Evolutionary conservation across 2,797 vertebrate genomes (phyloP), one percentile per base, ranked within the genome.

Genomic region (Scleropages formosus): DNA sequence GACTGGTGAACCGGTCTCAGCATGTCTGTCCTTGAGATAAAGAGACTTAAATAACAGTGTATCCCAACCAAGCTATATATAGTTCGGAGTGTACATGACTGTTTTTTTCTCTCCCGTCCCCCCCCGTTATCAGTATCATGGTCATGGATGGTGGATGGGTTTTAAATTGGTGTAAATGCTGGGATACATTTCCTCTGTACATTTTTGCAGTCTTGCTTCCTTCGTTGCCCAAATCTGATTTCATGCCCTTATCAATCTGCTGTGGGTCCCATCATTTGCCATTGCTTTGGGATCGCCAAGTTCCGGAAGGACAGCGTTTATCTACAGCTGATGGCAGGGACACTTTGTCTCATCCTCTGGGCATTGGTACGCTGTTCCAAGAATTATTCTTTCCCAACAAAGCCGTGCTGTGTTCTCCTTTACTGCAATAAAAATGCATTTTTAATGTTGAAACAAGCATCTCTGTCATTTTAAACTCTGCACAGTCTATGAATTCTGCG

Each of bases 1-100:
- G 87, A 88, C 86, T 89, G 88, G 80, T 70, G 80, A 87, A 89
- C 84, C 77, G 82, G 85, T 83, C 88, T 88, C 81, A 81, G 77
- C 75, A 76, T 85, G 90, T 82, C 89, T 79, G 85, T 88, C 91
- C 92, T 93, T 92, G 89, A 90, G 88, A 89, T 89, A 87, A 86
- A 80, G 77, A 80, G 81, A 86, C 82, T 87, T 87, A 85, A 80
- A 78, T 81, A 84, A 80, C 77, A 77, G 77, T 85, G 83, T 88
- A 84, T 84, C 79, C 66, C 46, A 61, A 62, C 62, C 51, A 31
- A 59, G 59, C 65, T 68, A 69, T 75, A 68, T 61, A 75, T 75
- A 75, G 20, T 13, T 67, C 56, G 12, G 4, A 10, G 62, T 1
- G 6, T 59, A 10, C 27, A 22, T 62, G 22, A 9, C 16, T 8